Conservation (phyloP, 2,797 vertebrate genomes). For the Bufotes viridis region DNA sequence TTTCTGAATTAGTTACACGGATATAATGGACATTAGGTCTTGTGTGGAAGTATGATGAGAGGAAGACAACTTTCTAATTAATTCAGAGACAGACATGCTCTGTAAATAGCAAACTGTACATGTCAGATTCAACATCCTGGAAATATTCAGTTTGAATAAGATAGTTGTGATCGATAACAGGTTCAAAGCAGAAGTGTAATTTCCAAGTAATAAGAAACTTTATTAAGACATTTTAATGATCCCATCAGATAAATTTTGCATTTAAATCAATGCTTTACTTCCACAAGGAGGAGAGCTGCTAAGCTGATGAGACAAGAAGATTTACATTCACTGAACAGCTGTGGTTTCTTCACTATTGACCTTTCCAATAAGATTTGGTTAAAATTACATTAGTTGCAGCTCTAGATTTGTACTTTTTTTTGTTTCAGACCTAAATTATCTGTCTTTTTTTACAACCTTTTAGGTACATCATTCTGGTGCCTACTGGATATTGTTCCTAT, state of each 20-base stretch:
- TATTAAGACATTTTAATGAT: conserved; percentile 68
- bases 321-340: conserved; percentile 67
- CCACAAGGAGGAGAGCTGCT: conserved; percentile 65
- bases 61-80: conserved; percentile 59
- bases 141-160: conserved; percentile 57
- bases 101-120: conserved; percentile 63
- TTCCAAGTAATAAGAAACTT: conserved; percentile 67
- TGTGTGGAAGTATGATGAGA: conserved; percentile 56
- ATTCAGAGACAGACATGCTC: conserved; percentile 51
- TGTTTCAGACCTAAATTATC: conserved; percentile 41
- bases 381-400: conserved; percentile 60
- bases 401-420: conserved; percentile 30
- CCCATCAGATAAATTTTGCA: conserved; percentile 65
- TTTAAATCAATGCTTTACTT: conserved; percentile 69
- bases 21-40: conserved; percentile 46
- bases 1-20: conserved; percentile 42
- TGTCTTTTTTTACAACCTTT: conserved; percentile 64
- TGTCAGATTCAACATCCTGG: conserved; percentile 38
- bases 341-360: conserved; percentile 67
- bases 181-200: conserved; percentile 65
- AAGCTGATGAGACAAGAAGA: conserved; percentile 65
- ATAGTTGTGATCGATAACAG: conserved; percentile 58
- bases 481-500: conserved; percentile 97
- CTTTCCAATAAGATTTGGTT: conserved; percentile 66
- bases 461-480: conserved; percentile 95